Base-by-base conservation (phyloP, 1,140 invertebrate species). In the Andricus grossulariae region DNA sequence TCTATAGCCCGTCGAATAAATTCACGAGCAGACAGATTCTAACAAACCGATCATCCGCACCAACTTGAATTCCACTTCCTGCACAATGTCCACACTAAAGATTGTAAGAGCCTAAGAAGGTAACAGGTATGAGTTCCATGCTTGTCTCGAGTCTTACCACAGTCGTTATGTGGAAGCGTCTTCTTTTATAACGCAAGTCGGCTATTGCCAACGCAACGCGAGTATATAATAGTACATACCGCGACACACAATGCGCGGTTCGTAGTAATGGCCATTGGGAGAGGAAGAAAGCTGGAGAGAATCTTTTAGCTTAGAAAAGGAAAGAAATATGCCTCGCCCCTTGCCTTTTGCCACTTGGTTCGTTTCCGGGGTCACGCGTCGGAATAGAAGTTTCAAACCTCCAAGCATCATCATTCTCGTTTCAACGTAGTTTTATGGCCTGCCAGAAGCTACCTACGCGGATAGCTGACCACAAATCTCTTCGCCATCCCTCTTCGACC, bases 331-430 rank as follows among this genome's bases (percentile, higher is more conserved):
- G 55, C 73, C 39, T 66, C 73, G 73, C 50, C 50, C 51, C 49
- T 79, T 83, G 82, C 76, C 79, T 84, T 32, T 77, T 84, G 81
- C 81, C 77, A 82, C 73, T 84, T 76, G 76, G 77, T 84, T 86
- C 84, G 85, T 90, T 91, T 91, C 90, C 90, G 90, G 90, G 89
- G 86, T 91, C 90, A 89, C 83, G 85, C 78, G 88, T 87, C 85
- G 83, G 84, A 90, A 90, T 89, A 88, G 85, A 89, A 88, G 85
- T 87, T 87, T 85, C 86, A 84, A 86, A 85, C 84, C 88, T 81
- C 84, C 76, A 85, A 82, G 87, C 84, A 87, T 88, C 83, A 81
- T 83, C 87, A 86, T 87, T 88, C 86, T 88, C 85, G 86, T 86
- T 89, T 88, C 82, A 77, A 84, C 87, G 83, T 85, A 86, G 86